Evolutionary conservation across 2,797 vertebrate genomes (phyloP).

Genomic region (Acipenser ruthenus): DNA sequence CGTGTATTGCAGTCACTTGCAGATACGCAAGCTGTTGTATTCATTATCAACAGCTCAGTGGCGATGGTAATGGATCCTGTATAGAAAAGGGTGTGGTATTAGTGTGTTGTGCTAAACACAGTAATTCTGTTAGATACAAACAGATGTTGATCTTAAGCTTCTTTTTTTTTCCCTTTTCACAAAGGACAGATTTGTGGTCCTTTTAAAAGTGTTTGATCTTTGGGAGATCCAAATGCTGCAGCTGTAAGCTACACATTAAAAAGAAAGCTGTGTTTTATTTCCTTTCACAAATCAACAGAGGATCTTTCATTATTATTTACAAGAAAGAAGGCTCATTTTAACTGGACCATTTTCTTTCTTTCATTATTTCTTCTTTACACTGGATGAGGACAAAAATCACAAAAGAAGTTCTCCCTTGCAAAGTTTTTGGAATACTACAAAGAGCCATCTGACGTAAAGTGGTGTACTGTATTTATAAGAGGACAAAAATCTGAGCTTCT

Average conservation of each 20-base stretch:
- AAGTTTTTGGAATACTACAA: too few relatives aligned
- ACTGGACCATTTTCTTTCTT: too few relatives aligned
- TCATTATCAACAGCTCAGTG: background rate
- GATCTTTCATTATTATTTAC: conserved; percentile 31
- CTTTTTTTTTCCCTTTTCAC: conserved; percentile 34
- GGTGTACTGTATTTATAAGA: too few relatives aligned
- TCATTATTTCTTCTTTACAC: too few relatives aligned
- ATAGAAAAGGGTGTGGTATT: conserved; percentile 24
- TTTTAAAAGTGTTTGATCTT: conserved; percentile 46
- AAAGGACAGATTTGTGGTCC: conserved; percentile 31
- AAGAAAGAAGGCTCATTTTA: too few relatives aligned
- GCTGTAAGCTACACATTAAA: conserved; percentile 56
- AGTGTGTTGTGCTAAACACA: conserved; percentile 37
- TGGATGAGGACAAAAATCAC: too few relatives aligned
- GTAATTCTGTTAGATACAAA: conserved; percentile 43
- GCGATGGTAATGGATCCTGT: background rate
- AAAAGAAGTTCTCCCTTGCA: too few relatives aligned
- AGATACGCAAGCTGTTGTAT: background rate
- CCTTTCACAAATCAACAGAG: conserved; percentile 49
- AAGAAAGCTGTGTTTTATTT: conserved; percentile 48
- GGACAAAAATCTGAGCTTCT: too few relatives aligned
- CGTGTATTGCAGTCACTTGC: background rate
- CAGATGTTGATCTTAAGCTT: conserved; percentile 33
- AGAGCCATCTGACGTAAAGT: too few relatives aligned
- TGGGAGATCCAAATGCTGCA: conserved; percentile 63